Evolutionary conservation across 2,888 invertebrate genomes (phyloP).

Genomic region (Tetranychus piercei): DNA sequence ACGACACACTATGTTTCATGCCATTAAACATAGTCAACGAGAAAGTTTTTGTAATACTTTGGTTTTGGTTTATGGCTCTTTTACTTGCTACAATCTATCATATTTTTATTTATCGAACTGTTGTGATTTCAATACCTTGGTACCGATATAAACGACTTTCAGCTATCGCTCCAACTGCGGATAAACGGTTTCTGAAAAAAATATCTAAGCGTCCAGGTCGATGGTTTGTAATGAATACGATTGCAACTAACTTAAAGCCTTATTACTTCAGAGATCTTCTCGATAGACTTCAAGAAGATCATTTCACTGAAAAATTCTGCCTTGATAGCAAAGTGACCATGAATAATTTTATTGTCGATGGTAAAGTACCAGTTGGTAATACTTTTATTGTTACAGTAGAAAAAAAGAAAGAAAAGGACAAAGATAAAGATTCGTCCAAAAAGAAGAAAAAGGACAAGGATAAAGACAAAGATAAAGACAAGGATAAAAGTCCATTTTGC

Average conservation of each 20-base stretch:
- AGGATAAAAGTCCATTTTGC: not conserved
- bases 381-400: not conserved
- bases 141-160: not conserved
- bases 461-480: not conserved
- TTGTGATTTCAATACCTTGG: not conserved
- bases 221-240: conserved; percentile 58
- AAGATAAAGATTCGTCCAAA: conserved; percentile 21
- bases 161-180: not conserved
- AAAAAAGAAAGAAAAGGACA: conserved; percentile 19
- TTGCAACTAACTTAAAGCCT: conserved; percentile 68
- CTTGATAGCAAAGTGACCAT: not conserved
- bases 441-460: not conserved
- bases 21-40: conserved; percentile 77
- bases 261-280: conserved; percentile 19
- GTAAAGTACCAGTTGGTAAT: not conserved
- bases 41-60: conserved; percentile 77
- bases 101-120: not conserved
- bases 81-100: not conserved
- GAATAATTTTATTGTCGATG: not conserved
- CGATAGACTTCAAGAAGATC: not conserved
- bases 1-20: conserved; percentile 65
- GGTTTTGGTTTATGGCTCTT: conserved; percentile 49
- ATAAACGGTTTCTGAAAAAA: not conserved
- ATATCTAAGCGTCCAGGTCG: conserved; percentile 44
- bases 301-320: not conserved